Evolutionary conservation across 2,888 invertebrate genomes (phyloP).

Genomic region (Elmis aenea): DNA sequence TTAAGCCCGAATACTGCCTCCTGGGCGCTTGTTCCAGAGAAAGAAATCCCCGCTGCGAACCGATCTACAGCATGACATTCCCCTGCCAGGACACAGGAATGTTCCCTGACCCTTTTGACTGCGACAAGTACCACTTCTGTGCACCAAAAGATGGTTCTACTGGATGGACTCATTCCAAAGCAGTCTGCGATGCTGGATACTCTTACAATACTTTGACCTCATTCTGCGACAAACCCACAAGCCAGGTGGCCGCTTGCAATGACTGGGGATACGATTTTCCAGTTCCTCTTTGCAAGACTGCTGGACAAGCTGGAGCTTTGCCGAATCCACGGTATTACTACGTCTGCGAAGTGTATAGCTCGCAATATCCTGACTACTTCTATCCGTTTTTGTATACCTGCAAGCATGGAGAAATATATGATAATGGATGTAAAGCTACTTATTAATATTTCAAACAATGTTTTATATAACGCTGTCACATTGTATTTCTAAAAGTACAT

Average conservation of each 20-base stretch:
- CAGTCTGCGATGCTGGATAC: neutral
- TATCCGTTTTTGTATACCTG: slow-evolving; percentile 3
- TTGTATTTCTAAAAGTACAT: no score
- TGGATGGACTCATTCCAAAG: neutral
- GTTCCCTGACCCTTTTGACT: neutral
- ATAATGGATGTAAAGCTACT: no score
- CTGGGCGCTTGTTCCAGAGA: neutral
- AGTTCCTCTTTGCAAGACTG: neutral
- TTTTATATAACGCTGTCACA: no score
- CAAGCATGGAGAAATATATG: neutral
- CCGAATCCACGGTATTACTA: slow-evolving; percentile 4
- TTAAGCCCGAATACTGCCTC: neutral
- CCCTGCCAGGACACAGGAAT: neutral
- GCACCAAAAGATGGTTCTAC: neutral
- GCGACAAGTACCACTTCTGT: neutral
- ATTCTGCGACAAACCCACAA: slow-evolving; percentile 4
- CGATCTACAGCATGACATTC: neutral
- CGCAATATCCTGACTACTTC: neutral
- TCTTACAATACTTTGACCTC: slow-evolving; percentile 2
- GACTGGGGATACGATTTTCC: neutral
- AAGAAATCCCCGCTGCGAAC: neutral
- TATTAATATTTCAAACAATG: no score
- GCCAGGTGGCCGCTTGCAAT: no score
- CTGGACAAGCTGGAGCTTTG: neutral
- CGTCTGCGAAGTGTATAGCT: neutral